Evolutionary conservation across 1,140 invertebrate species (phyloP), one percentile per base, ranked within the genome.

Genomic region (Frieseomelitta varia): DNA sequence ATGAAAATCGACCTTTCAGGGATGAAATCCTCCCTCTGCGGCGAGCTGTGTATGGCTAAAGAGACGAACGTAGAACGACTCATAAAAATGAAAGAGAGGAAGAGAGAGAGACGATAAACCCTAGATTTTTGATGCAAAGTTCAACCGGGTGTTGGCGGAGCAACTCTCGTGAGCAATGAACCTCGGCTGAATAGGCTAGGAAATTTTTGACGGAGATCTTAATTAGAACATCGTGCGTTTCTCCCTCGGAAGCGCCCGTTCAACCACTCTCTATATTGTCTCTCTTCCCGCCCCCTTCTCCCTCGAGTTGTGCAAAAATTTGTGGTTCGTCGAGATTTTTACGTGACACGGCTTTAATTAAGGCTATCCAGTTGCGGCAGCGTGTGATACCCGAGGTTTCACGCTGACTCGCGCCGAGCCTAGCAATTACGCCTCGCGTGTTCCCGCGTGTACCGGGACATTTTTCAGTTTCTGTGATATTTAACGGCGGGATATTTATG

Each of bases 1-100:
- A 79, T 84, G 81, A 71, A 78, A 84, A 84, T 79, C 67, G 67
- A 79, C 81, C 81, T 79, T 78, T 69, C 81, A 55, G 65, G 67
- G 67, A 19, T 71, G n/a, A 69, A 51, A 78, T 71, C 27, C 61
- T 56, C 14, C 39, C 65, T n/a, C 24, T 65, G 8, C 1, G n/a
- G 2, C 4, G 4, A 39, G 21, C 19, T 47, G 39, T 47, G 58
- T 61, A 34, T 6, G 27, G 47, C 10, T 27, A 67, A 34, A 53
- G 17, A 47, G 27, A 39, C 19, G 14, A 27, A 30, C 8, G 39
- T 47, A 47, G 4, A 30, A 19, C 2, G n/a, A 58, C 24, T 61
- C 3, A 21, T 61, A 55, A 51, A 39, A 27, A 6, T 4, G 47
- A 24, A 24, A 30, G 21, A n/a, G 24, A 27, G n/a, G n/a, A 10